phyloP scores from a whole-genome alignment of 2,113 vertebrate species.

The Trematocara variabile region DNA sequence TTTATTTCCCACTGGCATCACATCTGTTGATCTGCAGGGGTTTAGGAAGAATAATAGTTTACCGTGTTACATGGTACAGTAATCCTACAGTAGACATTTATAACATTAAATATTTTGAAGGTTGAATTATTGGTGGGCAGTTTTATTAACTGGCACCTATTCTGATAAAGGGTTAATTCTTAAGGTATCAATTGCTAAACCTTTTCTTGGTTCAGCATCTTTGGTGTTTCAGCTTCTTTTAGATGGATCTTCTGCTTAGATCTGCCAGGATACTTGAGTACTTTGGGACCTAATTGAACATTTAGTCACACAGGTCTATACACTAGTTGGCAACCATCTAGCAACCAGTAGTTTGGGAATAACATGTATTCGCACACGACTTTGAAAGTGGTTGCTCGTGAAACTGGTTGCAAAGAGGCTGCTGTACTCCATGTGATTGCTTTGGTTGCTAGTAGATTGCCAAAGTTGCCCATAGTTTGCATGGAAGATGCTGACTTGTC shows the following conservation, averaged over 20 bases:
- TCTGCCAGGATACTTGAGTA: background rate
- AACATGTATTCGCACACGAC: fast-evolving
- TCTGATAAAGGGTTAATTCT: background rate
- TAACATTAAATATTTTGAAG: background rate
- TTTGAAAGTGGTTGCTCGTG: background rate
- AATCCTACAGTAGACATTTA: background rate
- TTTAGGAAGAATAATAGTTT: background rate
- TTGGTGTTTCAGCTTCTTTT: background rate
- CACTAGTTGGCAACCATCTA: background rate
- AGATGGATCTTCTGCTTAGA: background rate
- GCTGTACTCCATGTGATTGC: background rate
- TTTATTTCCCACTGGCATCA: conserved; percentile 19
- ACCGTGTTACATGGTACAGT: background rate
- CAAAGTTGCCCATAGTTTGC: background rate
- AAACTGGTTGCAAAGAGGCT: background rate
- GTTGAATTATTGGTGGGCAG: background rate
- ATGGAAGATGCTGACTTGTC: fast-evolving
- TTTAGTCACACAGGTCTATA: background rate
- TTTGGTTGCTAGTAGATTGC: background rate
- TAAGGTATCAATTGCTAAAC: background rate
- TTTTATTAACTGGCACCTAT: background rate
- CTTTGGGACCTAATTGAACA: background rate
- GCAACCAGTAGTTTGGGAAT: background rate
- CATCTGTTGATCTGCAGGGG: background rate
- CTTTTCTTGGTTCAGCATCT: background rate